phyloP scores from a whole-genome alignment of 2,113 vertebrate species.

The Pelusios castaneus region DNA sequence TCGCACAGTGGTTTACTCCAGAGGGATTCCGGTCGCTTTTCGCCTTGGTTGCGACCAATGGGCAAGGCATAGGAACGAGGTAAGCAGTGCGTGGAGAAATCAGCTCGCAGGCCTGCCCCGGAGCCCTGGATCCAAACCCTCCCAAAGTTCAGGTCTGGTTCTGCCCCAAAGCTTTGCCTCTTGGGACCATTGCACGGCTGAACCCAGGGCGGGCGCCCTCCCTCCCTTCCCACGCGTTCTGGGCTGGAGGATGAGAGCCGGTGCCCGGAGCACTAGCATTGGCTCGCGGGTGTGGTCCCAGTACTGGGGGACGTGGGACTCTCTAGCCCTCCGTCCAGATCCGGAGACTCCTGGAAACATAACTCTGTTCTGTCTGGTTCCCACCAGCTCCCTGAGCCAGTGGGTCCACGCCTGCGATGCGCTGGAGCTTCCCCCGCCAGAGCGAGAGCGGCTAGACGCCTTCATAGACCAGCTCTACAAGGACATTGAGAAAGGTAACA shows the following conservation, averaged over 20 bases:
- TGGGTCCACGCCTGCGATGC: constrained; percentile 97
- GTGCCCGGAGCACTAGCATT: not conserved
- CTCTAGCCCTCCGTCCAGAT: not conserved
- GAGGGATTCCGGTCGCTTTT: constrained; percentile 96
- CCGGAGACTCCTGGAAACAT: not conserved
- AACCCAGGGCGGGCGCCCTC: accelerated
- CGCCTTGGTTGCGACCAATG: constrained; percentile 95
- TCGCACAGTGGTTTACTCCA: constrained; percentile 92
- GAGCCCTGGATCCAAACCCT: not conserved
- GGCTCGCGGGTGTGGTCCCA: not conserved
- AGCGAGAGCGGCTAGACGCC: constrained; percentile 91
- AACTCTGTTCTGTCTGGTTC: not conserved
- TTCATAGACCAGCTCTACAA: constrained; percentile 98
- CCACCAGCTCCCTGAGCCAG: constrained; percentile 90
- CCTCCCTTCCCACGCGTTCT: not conserved
- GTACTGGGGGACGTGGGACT: not conserved
- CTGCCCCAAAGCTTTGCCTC: not conserved
- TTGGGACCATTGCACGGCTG: not conserved
- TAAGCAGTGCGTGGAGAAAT: constrained; percentile 31
- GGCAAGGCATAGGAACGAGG: constrained; percentile 98
- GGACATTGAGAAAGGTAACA: constrained; percentile 95
- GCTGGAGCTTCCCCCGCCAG: constrained; percentile 85
- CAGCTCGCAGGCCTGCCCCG: not conserved
- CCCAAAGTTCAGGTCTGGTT: accelerated
- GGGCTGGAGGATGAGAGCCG: not conserved